Evolutionary conservation across 2,888 invertebrate species (phyloP), one percentile per base, ranked within the genome.

Genomic region (Melinopterus prodromus): DNA sequence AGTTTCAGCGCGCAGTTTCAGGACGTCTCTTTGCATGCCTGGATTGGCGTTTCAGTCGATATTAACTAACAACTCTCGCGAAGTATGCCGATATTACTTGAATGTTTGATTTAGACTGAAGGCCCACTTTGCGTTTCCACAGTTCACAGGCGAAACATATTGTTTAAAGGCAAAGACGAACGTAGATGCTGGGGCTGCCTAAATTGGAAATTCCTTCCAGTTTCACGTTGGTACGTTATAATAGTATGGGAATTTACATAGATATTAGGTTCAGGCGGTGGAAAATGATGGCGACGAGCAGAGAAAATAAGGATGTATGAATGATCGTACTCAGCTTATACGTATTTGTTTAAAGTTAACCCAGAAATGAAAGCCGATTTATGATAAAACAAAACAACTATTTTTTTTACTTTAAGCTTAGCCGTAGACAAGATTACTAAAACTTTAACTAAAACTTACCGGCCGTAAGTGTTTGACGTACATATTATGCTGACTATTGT

Each of bases 161-260:
- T 53, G 53, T 53, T 26, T 2, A 53, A 53, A 53, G 53, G 12
- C 1, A 53, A 53, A 6, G 1, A 53, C 53, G 53, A 53, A 53
- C 53, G 53, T 53, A 53, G 0, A 53, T 26, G 26, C 53, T 53
- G 12, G 53, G 53, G 53, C 53, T 53, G 7, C 53, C 53, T 53
- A 53, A 53, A 53, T 53, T 53, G 53, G 53, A 53, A 53, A 53
- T 53, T 53, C 53, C 53, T 53, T 53, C 12, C 53, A 53, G 53
- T 53, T 9, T 53, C 12, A 9, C 53, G 53, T 53, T 53, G 53
- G 53, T 9, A 53, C 5, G 53, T 53, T 53, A 53, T 53, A 53
- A 53, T 53, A 53, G 53, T 53, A 53, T 53, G 53, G 53, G 53
- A 53, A 53, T 53, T 53, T 53, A 53, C 53, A 53, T 53, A 53